A percentile compares a stretch with the other conserved stretches of the same genome.
These are phyloP conservation scores for Conus betulinus DNA, from an alignment of 1,140 invertebrate genomes.

Conservation along the genomic window DNA sequence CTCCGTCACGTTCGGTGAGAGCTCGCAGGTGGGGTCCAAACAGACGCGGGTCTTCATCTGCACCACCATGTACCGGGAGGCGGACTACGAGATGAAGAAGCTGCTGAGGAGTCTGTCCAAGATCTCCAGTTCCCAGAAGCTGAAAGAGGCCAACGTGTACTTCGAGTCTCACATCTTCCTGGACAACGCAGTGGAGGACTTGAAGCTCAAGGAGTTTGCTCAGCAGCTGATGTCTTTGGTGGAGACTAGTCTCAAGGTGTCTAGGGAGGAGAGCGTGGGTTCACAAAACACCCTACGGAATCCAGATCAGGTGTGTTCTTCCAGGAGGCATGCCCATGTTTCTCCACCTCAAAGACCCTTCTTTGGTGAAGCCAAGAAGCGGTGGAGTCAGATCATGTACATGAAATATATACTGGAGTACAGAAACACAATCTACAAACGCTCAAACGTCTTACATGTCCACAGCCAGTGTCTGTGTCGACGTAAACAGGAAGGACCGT, in stretches of 20 bases:
- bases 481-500: neutral
- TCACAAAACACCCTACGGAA: constrained; percentile 54
- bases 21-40: neutral
- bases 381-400: constrained; percentile 66
- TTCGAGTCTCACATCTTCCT: constrained; percentile 64
- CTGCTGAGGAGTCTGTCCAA: constrained; percentile 52
- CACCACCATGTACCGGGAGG: constrained; percentile 64
- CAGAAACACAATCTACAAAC: constrained; percentile 41
- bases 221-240: constrained; percentile 56
- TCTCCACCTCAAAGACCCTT: constrained; percentile 58
- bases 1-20: constrained; percentile 25
- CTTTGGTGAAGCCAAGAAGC: constrained; percentile 60
- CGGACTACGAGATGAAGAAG: constrained; percentile 60
- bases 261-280: constrained; percentile 43
- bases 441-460: neutral
- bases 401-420: constrained; percentile 60
- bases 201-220: constrained; percentile 59
- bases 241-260: constrained; percentile 45
- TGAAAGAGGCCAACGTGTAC: constrained; percentile 43
- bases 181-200: constrained; percentile 58
- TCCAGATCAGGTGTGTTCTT: constrained; percentile 54
- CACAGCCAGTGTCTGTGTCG: neutral
- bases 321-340: constrained; percentile 53
- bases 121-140: constrained; percentile 47
- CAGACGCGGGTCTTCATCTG: constrained; percentile 53